Evolutionary conservation across 2,113 vertebrate genomes (phyloP), one percentile per base, ranked within the genome.

Genomic region (Oncorhynchus masou): DNA sequence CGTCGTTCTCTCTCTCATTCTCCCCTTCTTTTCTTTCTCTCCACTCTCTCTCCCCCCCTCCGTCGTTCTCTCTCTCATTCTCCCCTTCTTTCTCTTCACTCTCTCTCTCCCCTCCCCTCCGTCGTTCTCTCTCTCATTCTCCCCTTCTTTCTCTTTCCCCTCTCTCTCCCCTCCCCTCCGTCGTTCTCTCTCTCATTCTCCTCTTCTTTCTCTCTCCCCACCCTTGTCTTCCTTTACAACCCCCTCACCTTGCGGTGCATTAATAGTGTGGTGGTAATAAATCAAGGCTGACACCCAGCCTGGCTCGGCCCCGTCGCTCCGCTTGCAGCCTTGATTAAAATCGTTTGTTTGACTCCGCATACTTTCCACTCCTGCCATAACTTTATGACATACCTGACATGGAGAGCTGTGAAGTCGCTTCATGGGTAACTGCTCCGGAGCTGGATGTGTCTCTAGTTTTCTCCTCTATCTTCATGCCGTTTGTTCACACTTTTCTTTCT

Each of bases 281-380:
- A 95, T 94, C 93, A 92, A 83, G 78, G 74, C 83, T 93, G 93
- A 93, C 91, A 90, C 29, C 71, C 77, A 77, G 77, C 64, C 22
- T 68, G 71, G 83, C 73, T 66, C 84, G 87, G 24, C 48, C 82
- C 88, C 88, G 39, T 9, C 39, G 9, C 39, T 45, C 84, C 80
- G 75, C 79, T 54, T 16, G 77, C 80, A 83, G 90, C 89, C 88
- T 79, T 92, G 87, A 95, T 94, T 92, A 89, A 93, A 93, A 92
- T 92, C 27, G 84, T 93, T 94, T 93, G 92, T 94, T 94, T 93
- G 84, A 91, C 90, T 92, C 86, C 91, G 79, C 87, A 87, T 85
- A 20, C 84, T 91, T 90, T 92, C 87, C 90, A 85, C 71, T 74
- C 79, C 86, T 88, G 34, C 86, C 77, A 68, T 86, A 86, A 91